Percentiles rank a stretch among this genome's conserved stretches.
These are phyloP conservation scores for Aspidapion aeneum DNA, from an alignment of 2,888 invertebrate genomes.

Conservation along the genomic window DNA sequence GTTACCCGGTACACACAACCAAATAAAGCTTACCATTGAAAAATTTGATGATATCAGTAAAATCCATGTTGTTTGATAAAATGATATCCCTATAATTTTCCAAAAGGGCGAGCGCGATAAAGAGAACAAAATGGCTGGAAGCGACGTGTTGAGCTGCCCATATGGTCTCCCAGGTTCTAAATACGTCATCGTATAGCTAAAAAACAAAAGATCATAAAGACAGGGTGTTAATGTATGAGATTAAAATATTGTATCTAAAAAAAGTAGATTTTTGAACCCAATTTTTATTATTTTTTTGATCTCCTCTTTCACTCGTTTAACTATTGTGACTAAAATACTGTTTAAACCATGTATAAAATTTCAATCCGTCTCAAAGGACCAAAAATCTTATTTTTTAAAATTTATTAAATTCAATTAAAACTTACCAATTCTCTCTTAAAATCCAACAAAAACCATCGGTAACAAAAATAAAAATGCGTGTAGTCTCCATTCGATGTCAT, in stretches of 20 bases:
- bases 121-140: conserved; percentile 87
- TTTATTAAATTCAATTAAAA: too few relatives aligned
- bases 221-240: too few relatives aligned
- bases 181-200: conserved; percentile 83
- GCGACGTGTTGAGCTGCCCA: conserved; percentile 91
- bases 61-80: conserved; percentile 94
- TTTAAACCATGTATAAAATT: too few relatives aligned
- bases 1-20: too few relatives aligned
- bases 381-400: too few relatives aligned
- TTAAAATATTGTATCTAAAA: too few relatives aligned
- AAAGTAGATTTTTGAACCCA: too few relatives aligned
- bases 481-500: conserved; percentile 96
- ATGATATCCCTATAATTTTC: conserved; percentile 94
- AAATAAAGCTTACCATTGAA: conserved; percentile 92
- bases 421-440: conserved; percentile 83
- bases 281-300: too few relatives aligned
- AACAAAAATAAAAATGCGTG: conserved; percentile 97
- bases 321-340: too few relatives aligned
- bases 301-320: too few relatives aligned
- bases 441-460: conserved; percentile 95
- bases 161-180: conserved; percentile 91
- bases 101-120: conserved; percentile 86
- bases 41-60: conserved; percentile 97
- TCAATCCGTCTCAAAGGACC: too few relatives aligned
- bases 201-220: too few relatives aligned